phyloP scores from a whole-genome alignment of 2,888 invertebrate genomes.

The Nezara viridula region DNA sequence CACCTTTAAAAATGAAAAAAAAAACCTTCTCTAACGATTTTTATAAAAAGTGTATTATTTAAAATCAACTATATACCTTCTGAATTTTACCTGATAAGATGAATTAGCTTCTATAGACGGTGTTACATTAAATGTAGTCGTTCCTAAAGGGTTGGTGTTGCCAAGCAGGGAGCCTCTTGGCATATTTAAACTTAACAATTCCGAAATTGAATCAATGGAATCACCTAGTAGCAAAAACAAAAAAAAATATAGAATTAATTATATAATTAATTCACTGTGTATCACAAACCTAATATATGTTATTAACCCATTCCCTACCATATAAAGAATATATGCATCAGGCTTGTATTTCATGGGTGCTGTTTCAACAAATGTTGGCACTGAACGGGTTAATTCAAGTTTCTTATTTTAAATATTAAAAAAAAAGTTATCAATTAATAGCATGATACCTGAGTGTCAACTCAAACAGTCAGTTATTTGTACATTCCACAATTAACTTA shows the following conservation, averaged over 20 bases:
- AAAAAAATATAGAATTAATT: neutral
- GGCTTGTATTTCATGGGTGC: too few relatives aligned
- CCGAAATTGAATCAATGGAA: slow-evolving; percentile 61
- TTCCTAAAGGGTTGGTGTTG: slow-evolving; percentile 62
- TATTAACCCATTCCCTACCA: neutral
- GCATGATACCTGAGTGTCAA: neutral
- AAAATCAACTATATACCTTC: neutral
- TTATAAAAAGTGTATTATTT: neutral
- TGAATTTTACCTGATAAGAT: slow-evolving; percentile 60
- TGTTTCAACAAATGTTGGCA: too few relatives aligned
- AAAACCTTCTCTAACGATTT: neutral
- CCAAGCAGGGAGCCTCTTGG: slow-evolving; percentile 63
- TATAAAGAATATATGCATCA: too few relatives aligned
- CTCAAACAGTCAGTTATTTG: neutral
- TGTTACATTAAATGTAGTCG: slow-evolving; percentile 56
- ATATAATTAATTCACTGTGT: neutral
- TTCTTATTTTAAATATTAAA: neutral
- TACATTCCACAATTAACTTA: neutral
- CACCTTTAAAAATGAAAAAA: too few relatives aligned
- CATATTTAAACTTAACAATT: slow-evolving; percentile 63
- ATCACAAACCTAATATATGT: neutral
- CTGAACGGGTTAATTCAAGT: neutral
- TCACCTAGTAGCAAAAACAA: slow-evolving; percentile 56
- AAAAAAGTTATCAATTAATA: neutral
- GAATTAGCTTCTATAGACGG: slow-evolving; percentile 57